These are phyloP conservation scores for Heloderma charlesbogerti DNA, from an alignment of 2,113 vertebrate species.

Conservation along the genomic window DNA sequence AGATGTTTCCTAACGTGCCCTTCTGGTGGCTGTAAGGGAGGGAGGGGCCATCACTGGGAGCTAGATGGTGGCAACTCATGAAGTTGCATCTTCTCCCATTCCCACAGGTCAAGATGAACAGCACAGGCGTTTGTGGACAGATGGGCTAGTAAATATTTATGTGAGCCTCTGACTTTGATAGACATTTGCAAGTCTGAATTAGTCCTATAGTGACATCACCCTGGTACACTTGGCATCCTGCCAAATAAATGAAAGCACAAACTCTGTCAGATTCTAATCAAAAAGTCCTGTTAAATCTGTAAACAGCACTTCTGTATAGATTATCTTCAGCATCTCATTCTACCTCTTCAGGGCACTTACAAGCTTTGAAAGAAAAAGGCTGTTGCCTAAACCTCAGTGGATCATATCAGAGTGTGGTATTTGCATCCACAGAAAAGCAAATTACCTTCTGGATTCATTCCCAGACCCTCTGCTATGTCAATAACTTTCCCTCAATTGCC, in stretches of 20 bases:
- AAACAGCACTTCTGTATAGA: neutral
- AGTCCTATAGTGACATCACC: neutral
- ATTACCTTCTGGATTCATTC: conserved; percentile 52
- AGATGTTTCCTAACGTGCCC: too few relatives aligned
- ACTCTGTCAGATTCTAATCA: neutral
- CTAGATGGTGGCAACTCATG: too few relatives aligned
- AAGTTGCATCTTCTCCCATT: too few relatives aligned
- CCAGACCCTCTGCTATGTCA: conserved; percentile 31
- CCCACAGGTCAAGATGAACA: too few relatives aligned
- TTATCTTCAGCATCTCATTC: neutral
- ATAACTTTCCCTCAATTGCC: conserved; percentile 56
- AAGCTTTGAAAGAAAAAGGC: conserved; percentile 25
- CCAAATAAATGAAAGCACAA: neutral
- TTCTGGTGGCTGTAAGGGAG: too few relatives aligned
- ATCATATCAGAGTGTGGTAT: conserved; percentile 13
- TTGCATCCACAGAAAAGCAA: conserved; percentile 47
- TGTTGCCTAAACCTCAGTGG: conserved; percentile 29
- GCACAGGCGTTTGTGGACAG: neutral
- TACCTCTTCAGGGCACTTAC: neutral
- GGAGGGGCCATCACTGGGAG: too few relatives aligned
- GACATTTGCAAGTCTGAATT: neutral
- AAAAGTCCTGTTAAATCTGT: neutral
- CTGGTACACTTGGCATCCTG: neutral
- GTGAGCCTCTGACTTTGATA: neutral
- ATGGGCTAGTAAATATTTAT: neutral